These are phyloP conservation scores for Cryptus armator DNA, from an alignment of 2,888 invertebrate species.

Conservation along the genomic window DNA sequence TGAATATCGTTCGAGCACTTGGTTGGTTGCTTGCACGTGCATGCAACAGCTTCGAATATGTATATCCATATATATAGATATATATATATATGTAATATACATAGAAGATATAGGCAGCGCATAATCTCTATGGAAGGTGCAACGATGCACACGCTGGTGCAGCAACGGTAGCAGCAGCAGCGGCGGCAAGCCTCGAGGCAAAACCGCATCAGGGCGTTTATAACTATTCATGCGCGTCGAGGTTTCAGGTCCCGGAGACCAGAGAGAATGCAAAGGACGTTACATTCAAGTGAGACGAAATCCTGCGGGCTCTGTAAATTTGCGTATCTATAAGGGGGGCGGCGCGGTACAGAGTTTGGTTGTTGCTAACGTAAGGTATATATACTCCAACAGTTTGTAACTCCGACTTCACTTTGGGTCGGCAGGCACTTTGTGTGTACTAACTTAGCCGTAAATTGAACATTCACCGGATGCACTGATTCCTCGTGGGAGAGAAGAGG, in stretches of 20 bases:
- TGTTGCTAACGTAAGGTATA: constrained; percentile 47
- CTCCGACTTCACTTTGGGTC: constrained; percentile 56
- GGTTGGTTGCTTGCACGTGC: constrained; percentile 55
- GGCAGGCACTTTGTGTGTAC: constrained; percentile 69
- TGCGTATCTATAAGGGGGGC: constrained; percentile 29
- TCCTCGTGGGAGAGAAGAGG: constrained; percentile 69
- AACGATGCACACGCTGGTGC: constrained; percentile 46
- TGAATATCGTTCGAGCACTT: constrained; percentile 61
- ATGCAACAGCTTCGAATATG: constrained; percentile 44
- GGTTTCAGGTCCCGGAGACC: constrained; percentile 40
- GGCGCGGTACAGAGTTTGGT: constrained; percentile 28
- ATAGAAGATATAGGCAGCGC: background rate
- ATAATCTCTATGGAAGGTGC: constrained; percentile 39
- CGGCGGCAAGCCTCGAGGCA: constrained; percentile 2
- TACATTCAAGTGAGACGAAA: constrained; percentile 53
- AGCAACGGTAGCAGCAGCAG: no score
- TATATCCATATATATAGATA: background rate
- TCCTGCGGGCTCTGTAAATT: constrained; percentile 57
- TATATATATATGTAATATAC: background rate
- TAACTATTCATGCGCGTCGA: constrained; percentile 67
- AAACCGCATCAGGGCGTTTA: constrained; percentile 48
- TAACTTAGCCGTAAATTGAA: constrained; percentile 76
- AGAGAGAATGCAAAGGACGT: constrained; percentile 61
- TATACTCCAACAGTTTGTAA: constrained; percentile 47
- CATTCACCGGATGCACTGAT: constrained; percentile 71